phyloP scores from a whole-genome alignment of 2,113 vertebrate species.

The Sylvilagus bachmani region DNA sequence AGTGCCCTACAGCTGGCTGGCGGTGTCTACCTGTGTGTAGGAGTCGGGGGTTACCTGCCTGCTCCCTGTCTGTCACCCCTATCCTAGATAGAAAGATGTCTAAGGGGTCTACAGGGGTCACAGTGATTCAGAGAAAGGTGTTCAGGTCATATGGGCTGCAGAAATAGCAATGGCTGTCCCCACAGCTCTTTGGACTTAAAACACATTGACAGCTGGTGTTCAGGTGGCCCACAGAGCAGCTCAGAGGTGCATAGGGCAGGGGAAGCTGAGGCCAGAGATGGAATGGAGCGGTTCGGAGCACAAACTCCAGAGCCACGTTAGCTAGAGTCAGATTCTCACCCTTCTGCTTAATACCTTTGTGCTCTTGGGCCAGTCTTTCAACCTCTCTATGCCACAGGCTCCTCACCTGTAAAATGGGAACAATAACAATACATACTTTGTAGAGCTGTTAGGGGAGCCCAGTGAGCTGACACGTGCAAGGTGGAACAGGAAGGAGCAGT shows the following conservation, averaged over 20 bases:
- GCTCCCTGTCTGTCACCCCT: neutral
- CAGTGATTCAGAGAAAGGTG: neutral
- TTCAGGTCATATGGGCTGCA: neutral
- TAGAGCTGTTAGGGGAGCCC: neutral
- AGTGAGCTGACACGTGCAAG: neutral
- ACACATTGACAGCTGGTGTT: neutral
- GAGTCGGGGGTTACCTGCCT: neutral
- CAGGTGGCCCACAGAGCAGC: neutral
- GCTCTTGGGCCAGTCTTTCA: neutral
- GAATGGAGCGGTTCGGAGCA: neutral
- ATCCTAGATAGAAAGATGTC: neutral
- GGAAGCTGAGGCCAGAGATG: neutral
- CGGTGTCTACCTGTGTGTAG: neutral
- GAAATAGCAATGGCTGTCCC: neutral
- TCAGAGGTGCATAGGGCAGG: neutral
- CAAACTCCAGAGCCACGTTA: neutral
- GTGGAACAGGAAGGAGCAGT: neutral
- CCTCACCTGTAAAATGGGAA: neutral
- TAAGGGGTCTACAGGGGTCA: neutral
- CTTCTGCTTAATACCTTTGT: neutral
- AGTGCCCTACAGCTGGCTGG: neutral
- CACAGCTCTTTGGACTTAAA: neutral
- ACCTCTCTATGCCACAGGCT: neutral
- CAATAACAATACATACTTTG: neutral
- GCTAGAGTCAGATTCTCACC: conserved; percentile 11